Evolutionary conservation across 2,797 vertebrate species (phyloP), one percentile per base, ranked within the genome.

Genomic region (Enteromius anoplus): DNA sequence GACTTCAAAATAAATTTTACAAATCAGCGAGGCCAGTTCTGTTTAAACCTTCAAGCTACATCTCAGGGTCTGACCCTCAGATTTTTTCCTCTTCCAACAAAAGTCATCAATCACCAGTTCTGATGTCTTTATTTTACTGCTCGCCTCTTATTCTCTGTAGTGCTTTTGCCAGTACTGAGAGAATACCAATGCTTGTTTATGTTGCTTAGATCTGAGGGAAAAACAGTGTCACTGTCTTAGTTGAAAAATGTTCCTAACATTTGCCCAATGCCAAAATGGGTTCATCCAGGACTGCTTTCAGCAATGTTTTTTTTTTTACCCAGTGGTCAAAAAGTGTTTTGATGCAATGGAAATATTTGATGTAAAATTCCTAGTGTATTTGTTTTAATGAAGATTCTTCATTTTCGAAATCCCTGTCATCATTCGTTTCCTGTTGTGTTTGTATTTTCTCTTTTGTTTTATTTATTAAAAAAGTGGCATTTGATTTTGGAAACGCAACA

Each of bases 401-500:
- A 26, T 89, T 87, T 83, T 84, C 72, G 17, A 87, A 86, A 85
- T 82, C 70, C 65, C 89, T 88, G 89, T 88, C 81, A 85, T 71
- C 86, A 83, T 89, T 89, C 89, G 60, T 78, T 87, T 71, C 65
- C 77, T 75, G 78, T 89, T 66, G 82, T 85, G 81, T 73, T n/a
- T 80, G 62, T 64, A 64, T 64, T 8, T 64, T 62, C 12, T 32
- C 12, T 64, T 32, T 85, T 75, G 17, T 65, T n/a, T 32, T 40
- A n/a, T 68, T 88, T 3, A 40, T 75, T 75, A 8, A 17, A 60
- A 42, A 76, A 60, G 53, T 58, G n/a, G 2, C 2, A 5, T 37
- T 60, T 0, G 14, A 42, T 17, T 58, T 40, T 1, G 1, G 40
- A 37, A 75, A 42, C 0, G 3, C 53, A 42, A 8, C 40, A 58